Base-by-base conservation (phyloP, 2,113 vertebrate species). In the Hyperopisus bebe region DNA sequence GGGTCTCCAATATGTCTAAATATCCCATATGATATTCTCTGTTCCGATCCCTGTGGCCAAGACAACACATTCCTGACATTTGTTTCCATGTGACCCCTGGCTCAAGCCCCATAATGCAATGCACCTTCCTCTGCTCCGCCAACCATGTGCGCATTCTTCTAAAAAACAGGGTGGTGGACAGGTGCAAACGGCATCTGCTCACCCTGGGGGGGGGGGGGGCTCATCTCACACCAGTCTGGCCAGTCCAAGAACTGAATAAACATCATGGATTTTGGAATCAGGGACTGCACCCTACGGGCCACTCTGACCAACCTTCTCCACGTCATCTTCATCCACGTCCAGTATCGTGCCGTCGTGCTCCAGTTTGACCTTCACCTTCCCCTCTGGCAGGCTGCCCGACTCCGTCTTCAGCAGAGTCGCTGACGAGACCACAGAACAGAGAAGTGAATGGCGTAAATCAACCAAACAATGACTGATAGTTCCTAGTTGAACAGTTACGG, bases 251-350 rank as follows among this genome's bases (percentile, higher is more conserved):
- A 39, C 17, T 51, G 84, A 27, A 51, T 48, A 46, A 47, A 48
- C 46, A 80, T 84, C 44, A 84, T 8, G 82, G 80, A 21, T 44
- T 83, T 84, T 47, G 24, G 24, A 46, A 24, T 84, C 77, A 9
- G 86, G 53, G 35, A 42, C 17, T 39, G 17, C 0, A 55, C 47
- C 7, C 35, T 8, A 51, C 19, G 1, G 10, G 35, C 5, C 53
- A 51, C n/a, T 10, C 10, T 50, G 51, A 62, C 92, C 91, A 91
- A 99, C 98, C 97, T 99, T 99, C 92, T 99, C 98, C 74, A 98
- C 92, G 0, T 99, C 98, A 0, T 99, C 98, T 92, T 99, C 98
- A 0, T 99, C 98, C 91, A 99, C 98, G 5, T 99, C 98, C 95
- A 99, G 95, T 83, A 97, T 0, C 0, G 97, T 93, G 92, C 97